Percentiles rank a stretch among this genome's conserved stretches.
These are phyloP conservation scores for Sebastes variabilis DNA, from an alignment of 2,797 vertebrate species.

Conservation along the genomic window DNA sequence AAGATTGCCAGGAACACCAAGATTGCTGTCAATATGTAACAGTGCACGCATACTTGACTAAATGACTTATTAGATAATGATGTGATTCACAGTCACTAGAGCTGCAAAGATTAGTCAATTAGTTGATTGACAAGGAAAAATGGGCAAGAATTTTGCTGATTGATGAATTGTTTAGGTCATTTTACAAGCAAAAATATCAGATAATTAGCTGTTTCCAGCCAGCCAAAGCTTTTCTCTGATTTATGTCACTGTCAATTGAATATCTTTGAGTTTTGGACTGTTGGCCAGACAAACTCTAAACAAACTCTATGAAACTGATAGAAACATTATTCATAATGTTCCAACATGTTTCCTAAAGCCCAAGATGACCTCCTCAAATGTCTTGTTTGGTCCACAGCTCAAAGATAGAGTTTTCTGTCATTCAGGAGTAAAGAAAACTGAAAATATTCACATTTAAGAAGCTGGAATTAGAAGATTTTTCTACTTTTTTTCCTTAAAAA, in stretches of 20 bases:
- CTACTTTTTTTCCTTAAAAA: too few relatives aligned
- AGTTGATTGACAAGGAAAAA: neutral
- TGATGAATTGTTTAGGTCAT: neutral
- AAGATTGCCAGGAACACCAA: neutral
- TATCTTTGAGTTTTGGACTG: neutral
- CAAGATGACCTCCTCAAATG: too few relatives aligned
- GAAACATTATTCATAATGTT: neutral
- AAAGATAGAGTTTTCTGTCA: too few relatives aligned
- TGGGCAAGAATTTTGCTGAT: fast-evolving
- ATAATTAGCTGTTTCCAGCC: neutral
- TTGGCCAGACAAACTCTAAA: neutral
- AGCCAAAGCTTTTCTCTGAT: neutral
- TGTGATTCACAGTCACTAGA: neutral
- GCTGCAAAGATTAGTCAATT: neutral
- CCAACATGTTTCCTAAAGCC: too few relatives aligned
- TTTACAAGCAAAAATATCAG: neutral
- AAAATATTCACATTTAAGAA: too few relatives aligned
- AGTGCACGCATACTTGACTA: neutral
- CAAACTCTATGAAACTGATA: neutral
- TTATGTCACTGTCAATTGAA: neutral
- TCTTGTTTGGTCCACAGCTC: too few relatives aligned
- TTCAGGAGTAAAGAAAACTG: too few relatives aligned
- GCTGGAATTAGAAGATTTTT: too few relatives aligned
- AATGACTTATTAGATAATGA: neutral
- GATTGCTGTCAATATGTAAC: neutral